Conservation (phyloP, 2,888 invertebrate species). For the Nymphalis polychloros region DNA sequence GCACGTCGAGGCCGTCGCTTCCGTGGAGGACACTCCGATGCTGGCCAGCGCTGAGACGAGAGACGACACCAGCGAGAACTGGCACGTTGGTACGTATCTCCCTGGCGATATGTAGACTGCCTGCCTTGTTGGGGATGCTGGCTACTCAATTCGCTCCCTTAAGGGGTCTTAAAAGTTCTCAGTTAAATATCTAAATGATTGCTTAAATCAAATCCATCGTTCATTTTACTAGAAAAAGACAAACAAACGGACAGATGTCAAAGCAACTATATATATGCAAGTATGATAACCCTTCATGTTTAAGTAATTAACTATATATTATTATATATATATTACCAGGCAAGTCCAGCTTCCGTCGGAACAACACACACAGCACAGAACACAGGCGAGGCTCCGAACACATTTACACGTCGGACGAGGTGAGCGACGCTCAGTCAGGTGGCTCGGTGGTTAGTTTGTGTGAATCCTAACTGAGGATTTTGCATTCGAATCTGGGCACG, state of each 20-base stretch:
- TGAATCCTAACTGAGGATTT: neutral
- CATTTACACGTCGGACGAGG: neutral
- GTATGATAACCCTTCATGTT: too few species aligned
- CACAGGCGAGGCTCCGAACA: neutral
- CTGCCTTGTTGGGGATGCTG: too few species aligned
- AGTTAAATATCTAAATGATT: too few species aligned
- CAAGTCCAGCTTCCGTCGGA: neutral
- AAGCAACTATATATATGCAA: too few species aligned
- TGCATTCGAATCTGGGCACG: too few species aligned
- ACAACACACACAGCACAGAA: neutral
- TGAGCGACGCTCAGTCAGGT: neutral
- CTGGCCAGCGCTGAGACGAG: constrained; percentile 13
- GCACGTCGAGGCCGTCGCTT: neutral
- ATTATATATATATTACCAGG: neutral
- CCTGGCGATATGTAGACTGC: too few species aligned
- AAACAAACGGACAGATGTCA: neutral
- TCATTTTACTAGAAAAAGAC: neutral
- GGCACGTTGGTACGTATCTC: constrained; percentile 1
- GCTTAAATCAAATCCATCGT: neutral
- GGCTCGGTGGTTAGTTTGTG: neutral
- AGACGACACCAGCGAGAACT: constrained; percentile 3
- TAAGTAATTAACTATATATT: too few species aligned
- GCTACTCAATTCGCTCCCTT: too few species aligned
- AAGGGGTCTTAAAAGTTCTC: too few species aligned
- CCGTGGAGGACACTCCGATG: constrained; percentile 44